Conservation (phyloP, 2,888 invertebrate genomes). For the Dryobotodes eremita region DNA sequence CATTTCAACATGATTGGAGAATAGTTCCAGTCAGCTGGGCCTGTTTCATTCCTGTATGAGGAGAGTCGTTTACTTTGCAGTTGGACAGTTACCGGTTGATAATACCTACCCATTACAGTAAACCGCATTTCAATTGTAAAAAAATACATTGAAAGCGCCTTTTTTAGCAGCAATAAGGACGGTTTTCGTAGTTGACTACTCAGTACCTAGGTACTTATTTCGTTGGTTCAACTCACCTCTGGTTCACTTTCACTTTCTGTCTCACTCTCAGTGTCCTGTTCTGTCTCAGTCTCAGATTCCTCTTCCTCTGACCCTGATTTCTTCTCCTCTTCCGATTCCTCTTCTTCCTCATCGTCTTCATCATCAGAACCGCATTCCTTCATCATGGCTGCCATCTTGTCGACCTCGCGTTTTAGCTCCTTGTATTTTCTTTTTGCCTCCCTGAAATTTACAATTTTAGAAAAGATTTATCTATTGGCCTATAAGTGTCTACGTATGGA, state of each 20-base stretch:
- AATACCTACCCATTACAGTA: too few relatives aligned
- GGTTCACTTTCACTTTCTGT: constrained; percentile 92
- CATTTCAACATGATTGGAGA: too few relatives aligned
- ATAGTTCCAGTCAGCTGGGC: background rate
- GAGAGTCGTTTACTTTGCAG: background rate
- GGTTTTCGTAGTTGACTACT: background rate
- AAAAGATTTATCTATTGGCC: background rate
- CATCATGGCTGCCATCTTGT: constrained; percentile 97
- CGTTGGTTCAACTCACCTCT: constrained; percentile 85
- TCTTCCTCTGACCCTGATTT: constrained; percentile 90
- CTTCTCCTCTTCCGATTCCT: constrained; percentile 91
- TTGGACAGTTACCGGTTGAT: background rate
- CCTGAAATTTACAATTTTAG: constrained; percentile 74
- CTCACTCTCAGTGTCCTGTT: constrained; percentile 93
- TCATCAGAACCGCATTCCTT: constrained; percentile 94
- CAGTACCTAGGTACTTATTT: background rate
- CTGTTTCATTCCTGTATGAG: background rate
- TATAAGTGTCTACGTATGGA: too few relatives aligned
- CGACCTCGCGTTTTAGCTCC: constrained; percentile 96
- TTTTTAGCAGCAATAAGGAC: background rate
- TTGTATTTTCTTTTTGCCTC: constrained; percentile 96
- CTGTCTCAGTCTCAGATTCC: constrained; percentile 92
- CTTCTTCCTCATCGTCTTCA: constrained; percentile 92
- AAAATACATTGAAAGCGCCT: background rate
- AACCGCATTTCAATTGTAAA: background rate